phyloP scores from a whole-genome alignment of 2,888 invertebrate species.

The Vannuccia rotundouncinata region DNA sequence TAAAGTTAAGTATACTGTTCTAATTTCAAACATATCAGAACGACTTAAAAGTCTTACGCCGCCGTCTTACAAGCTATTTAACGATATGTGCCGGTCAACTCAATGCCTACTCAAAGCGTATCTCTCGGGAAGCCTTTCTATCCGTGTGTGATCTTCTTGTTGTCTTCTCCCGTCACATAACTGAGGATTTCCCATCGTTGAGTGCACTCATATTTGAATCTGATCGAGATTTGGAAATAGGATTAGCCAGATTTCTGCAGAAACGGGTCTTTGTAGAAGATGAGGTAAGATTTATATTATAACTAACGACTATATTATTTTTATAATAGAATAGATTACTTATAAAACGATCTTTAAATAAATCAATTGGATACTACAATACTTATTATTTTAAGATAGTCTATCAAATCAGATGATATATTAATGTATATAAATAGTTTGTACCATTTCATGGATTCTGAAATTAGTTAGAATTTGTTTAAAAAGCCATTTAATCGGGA shows the following conservation, averaged over 20 bases:
- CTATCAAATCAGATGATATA: too few species aligned
- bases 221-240: slow-evolving; percentile 68
- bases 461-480: too few species aligned
- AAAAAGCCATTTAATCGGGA: too few species aligned
- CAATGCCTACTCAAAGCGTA: not conserved
- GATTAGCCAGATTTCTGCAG: slow-evolving; percentile 83
- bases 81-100: not conserved
- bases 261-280: slow-evolving; percentile 85
- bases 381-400: too few species aligned
- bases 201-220: slow-evolving; percentile 69
- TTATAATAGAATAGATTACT: too few species aligned
- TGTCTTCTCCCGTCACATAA: slow-evolving; percentile 78
- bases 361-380: too few species aligned
- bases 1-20: too few species aligned
- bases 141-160: slow-evolving; percentile 90
- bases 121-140: slow-evolving; percentile 68
- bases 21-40: not conserved
- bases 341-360: too few species aligned
- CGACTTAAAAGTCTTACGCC: not conserved
- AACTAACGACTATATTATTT: not conserved
- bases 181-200: slow-evolving; percentile 45
- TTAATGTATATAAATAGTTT: too few species aligned
- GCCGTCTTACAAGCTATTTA: not conserved
- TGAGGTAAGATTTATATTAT: slow-evolving; percentile 66
- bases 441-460: too few species aligned